A percentile compares a stretch with the other conserved stretches of the same genome.
phyloP scores from a whole-genome alignment of 2,797 vertebrate species.

The Eidolon dupreanum region DNA sequence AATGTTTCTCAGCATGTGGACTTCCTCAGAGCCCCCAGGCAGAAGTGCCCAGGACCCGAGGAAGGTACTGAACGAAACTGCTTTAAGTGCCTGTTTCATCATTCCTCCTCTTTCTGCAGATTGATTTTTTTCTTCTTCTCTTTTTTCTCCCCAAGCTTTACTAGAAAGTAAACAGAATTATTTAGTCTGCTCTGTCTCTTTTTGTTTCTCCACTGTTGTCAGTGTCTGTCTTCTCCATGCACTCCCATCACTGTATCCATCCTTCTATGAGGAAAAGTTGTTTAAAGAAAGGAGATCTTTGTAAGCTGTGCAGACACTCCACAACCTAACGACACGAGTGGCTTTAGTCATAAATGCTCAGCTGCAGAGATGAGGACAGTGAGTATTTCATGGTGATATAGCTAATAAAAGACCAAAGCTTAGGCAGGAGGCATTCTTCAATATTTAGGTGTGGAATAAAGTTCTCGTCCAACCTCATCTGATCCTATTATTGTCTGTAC shows the following conservation, averaged over 20 bases:
- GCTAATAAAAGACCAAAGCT: neutral
- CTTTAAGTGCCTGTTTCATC: neutral
- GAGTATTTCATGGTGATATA: neutral
- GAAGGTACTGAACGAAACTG: neutral
- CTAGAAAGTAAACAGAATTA: slow-evolving; percentile 20
- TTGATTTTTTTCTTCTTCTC: neutral
- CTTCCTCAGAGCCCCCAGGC: neutral
- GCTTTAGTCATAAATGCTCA: neutral
- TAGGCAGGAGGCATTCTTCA: neutral
- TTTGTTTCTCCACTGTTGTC: neutral
- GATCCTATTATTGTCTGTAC: neutral
- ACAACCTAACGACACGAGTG: neutral
- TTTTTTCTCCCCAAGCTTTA: neutral
- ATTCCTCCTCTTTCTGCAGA: neutral
- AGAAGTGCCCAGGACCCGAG: neutral
- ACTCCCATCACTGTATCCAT: neutral
- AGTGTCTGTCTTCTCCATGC: neutral
- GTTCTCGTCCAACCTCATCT: neutral
- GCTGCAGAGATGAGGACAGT: neutral
- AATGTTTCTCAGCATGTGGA: neutral
- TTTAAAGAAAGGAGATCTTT: neutral
- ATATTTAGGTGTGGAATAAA: neutral
- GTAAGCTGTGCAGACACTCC: neutral
- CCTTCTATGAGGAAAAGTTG: neutral
- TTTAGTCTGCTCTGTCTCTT: neutral